Base-by-base conservation (phyloP, 2,797 vertebrate genomes). In the Lacerta agilis region DNA sequence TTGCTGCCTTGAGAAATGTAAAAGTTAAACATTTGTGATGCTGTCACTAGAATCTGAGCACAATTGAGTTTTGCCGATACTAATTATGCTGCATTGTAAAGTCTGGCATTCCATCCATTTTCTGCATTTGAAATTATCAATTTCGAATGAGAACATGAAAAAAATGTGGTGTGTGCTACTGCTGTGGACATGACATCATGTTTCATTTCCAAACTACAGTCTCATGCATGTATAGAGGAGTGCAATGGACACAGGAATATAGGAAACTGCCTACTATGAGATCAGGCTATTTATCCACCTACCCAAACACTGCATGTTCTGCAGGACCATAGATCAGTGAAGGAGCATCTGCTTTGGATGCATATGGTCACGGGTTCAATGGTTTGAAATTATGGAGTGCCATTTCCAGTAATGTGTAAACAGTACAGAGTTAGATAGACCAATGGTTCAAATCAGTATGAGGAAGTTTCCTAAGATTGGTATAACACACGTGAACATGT, bases 51-150 rank as follows among this genome's bases (percentile, higher is more conserved):
- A 75, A 5, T 29, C 43, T 18, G 33, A 67, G 17, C 27, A 79
- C 41, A 86, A 86, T 67, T n/a, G 61, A 79, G 41, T 79, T 29
- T 79, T 36, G 20, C 55, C 25, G 82, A 20, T 67, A 11, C 75
- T 86, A 86, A 86, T 79, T 86, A 49, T 13, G 29, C 41, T 78
- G 41, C 76, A 55, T 27, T 69, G n/a, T 86, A 67, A 67, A 45
- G 79, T 79, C 43, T 86, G 75, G 33, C 85, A 86, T 86, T 38
- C n/a, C 20, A 27, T 41, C 36, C 36, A 45, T 38, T 86, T 69
- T 66, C 38, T 69, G 64, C 45, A 20, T 86, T 72, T 41, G 43
- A 80, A 79, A 71, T 86, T 36, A 71, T 86, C 77, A 58, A 15
- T 33, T 78, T 66, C 29, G 66, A 23, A 86, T 83, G 67, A 83